Percentiles rank a stretch among this genome's conserved stretches.
phyloP scores from a whole-genome alignment of 2,797 vertebrate genomes.

The Miichthys miiuy region DNA sequence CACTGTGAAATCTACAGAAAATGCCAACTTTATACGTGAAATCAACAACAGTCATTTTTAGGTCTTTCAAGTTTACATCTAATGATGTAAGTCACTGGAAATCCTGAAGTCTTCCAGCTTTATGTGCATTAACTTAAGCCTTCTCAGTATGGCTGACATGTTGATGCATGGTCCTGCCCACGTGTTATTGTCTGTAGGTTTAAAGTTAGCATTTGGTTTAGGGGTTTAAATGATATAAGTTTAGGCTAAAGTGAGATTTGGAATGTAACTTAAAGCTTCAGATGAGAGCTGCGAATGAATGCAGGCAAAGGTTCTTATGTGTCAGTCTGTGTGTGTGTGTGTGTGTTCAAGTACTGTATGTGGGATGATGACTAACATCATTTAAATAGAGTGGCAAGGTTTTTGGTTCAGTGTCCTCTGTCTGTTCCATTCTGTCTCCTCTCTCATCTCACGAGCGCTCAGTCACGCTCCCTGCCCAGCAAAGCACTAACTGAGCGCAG shows the following conservation, averaged over 20 bases:
- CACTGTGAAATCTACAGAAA: no score
- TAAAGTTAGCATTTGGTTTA: not conserved
- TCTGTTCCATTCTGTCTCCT: not conserved
- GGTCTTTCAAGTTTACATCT: not conserved
- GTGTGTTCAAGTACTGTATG: no score
- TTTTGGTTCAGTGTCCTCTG: slow-evolving; percentile 17
- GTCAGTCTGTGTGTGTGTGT: no score
- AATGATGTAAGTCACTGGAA: not conserved
- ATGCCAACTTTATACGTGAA: not conserved
- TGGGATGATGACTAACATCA: not conserved
- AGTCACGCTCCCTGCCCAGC: slow-evolving; percentile 37
- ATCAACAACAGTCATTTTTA: not conserved
- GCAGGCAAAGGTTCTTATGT: not conserved
- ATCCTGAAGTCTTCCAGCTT: not conserved
- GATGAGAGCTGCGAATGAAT: no score
- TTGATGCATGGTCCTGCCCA: not conserved
- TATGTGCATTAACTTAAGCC: not conserved
- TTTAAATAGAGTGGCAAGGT: slow-evolving; percentile 35
- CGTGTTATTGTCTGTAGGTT: not conserved
- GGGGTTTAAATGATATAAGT: not conserved
- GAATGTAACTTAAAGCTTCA: no score
- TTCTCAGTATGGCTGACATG: no score
- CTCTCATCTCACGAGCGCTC: slow-evolving; percentile 8
- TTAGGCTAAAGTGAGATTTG: not conserved
- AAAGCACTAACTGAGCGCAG: slow-evolving; percentile 10